phyloP scores from a whole-genome alignment of 2,888 invertebrate genomes.

The Andrena camellia region DNA sequence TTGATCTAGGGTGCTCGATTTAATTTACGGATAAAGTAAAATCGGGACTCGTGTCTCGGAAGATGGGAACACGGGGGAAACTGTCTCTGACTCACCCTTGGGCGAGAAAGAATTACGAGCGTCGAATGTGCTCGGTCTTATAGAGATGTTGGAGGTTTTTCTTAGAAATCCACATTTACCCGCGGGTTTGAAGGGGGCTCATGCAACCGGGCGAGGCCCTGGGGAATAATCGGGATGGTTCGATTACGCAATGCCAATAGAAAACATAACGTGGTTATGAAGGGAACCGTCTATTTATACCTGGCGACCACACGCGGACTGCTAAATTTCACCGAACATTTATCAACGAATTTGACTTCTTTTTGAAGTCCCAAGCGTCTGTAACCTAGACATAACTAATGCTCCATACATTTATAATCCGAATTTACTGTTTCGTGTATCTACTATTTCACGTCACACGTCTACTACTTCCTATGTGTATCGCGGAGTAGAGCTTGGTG shows the following conservation, averaged over 20 bases:
- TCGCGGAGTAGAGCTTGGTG: too few relatives aligned
- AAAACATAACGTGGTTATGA: constrained; percentile 13
- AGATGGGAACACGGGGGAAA: constrained; percentile 54
- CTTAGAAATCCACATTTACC: constrained; percentile 53
- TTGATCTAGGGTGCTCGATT: constrained; percentile 53
- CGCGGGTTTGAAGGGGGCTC: constrained; percentile 27
- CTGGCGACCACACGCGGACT: not conserved
- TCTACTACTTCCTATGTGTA: too few relatives aligned
- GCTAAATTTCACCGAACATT: not conserved
- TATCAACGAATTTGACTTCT: constrained; percentile 1
- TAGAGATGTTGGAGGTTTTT: constrained; percentile 60
- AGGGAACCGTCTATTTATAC: constrained; percentile 30
- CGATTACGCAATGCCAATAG: constrained; percentile 47
- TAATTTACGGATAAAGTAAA: constrained; percentile 64
- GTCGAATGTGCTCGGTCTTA: constrained; percentile 59
- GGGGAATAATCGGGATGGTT: constrained; percentile 17
- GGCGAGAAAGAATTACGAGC: constrained; percentile 62
- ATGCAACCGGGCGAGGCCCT: not conserved
- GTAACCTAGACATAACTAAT: not conserved
- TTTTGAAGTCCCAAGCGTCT: constrained; percentile 1
- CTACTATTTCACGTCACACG: not conserved
- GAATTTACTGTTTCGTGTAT: not conserved
- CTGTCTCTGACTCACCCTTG: constrained; percentile 70
- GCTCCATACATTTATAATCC: not conserved
- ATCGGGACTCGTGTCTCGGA: constrained; percentile 56